Conservation (phyloP, 2,113 vertebrate genomes). For the Ceyx cyanopectus region DNA sequence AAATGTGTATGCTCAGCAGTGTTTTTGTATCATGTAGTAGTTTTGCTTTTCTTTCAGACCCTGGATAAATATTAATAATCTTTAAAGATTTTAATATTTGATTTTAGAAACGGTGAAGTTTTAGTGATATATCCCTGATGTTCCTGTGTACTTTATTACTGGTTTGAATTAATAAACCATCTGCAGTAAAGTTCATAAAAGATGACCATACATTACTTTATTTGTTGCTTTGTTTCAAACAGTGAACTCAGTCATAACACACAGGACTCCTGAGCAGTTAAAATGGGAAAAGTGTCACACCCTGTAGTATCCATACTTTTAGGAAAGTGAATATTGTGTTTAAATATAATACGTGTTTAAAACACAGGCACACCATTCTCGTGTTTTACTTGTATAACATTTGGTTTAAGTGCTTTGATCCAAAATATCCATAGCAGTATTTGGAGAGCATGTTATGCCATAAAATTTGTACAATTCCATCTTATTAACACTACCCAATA, state of each 20-base stretch:
- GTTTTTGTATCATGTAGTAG: background rate
- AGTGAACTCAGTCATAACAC: background rate
- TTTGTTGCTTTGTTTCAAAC: background rate
- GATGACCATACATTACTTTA: background rate
- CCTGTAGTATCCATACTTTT: background rate
- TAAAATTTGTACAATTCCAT: background rate
- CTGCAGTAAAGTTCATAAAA: background rate
- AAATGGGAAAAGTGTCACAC: constrained; percentile 4
- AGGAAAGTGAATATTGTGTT: background rate
- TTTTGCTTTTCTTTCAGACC: background rate
- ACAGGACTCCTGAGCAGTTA: background rate
- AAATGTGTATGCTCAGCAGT: background rate
- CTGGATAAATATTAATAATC: background rate
- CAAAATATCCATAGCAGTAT: background rate
- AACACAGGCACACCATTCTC: background rate
- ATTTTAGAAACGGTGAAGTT: background rate
- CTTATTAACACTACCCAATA: background rate
- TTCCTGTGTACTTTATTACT: background rate
- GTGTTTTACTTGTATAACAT: background rate
- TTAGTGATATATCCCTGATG: background rate
- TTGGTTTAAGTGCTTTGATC: constrained; percentile 8
- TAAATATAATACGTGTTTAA: background rate
- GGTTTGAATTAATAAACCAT: background rate
- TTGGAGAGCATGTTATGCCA: background rate
- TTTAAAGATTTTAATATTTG: background rate